Evolutionary conservation across 2,113 vertebrate genomes (phyloP), one percentile per base, ranked within the genome.

Genomic region (Oplegnathus fasciatus): DNA sequence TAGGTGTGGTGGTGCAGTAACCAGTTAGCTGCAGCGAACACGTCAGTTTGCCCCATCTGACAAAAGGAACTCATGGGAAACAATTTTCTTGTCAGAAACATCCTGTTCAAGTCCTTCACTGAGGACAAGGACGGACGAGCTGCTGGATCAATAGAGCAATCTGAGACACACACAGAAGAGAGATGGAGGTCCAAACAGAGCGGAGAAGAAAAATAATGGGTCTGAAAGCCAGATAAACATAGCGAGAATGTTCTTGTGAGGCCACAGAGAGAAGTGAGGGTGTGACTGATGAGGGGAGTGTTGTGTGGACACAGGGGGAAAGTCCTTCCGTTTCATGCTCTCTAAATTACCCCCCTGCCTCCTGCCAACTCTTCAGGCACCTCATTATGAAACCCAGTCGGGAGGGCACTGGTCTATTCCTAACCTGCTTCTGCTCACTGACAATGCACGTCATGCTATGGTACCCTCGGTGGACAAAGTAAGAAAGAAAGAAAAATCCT

Each of bases 351-450:
- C 66, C 88, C 76, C 78, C 30, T 81, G 81, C 84, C 86, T 93
- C 83, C 83, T 87, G 82, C 79, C 91, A 86, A 74, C 40, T 86
- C 92, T 87, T 88, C 86, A 80, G 91, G 78, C 89, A 75, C 88
- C 90, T 94, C 92, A 90, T 93, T 91, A 92, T 69, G 62, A 88
- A 90, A 71, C 13, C 46, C 89, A 83, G 77, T 13, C 84, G 90
- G 90, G 87, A 91, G 77, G 46, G 7, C 10, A 18, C 28, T 24
- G 58, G 68, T 84, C 79, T 85, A 68, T 82, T 86, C 73, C 67
- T 74, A 64, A 81, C 75, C 54, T 60, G 69, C 14, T 9, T 67
- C 37, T 70, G 28, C 70, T 85, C 48, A 60, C 81, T 85, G 84
- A 80, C 83, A 78, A 2, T 54, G 13, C 34, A 69, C 22, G 61